Base-by-base conservation (phyloP, 64 coral and sea anemone species). In the Actinia equina region DNA sequence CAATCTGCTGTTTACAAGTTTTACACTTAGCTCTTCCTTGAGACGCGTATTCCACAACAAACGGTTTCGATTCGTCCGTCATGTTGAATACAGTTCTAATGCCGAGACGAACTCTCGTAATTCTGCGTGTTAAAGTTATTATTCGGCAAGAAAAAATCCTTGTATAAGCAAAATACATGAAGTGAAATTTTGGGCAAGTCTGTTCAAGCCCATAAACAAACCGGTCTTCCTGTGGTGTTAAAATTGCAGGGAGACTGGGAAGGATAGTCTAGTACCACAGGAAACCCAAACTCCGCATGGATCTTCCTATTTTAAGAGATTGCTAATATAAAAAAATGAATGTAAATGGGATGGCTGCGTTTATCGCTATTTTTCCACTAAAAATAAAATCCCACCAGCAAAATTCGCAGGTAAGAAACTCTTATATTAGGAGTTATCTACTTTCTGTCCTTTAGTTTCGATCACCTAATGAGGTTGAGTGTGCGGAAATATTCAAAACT, bases 21-120 rank as follows among this genome's bases (percentile, higher is more conserved):
- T 99, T 99, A 63, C 97, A 99, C 88, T 99, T 99, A 8, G 97
- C 97, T 59, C 97, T 70, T 19, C 97, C 97, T 58, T 99, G 97
- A 0, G 91, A 25, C 16, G 97, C 93, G 58, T 99, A 99, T 61
- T 99, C 97, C 1, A 95, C 97, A 76, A 93, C 71, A 89, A 99
- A 99, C 15, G 84, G 91, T 63, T 91, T 96, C 19, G 27, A 52
- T 10, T 74, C 23, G 8, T 92, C 89, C 49, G 93, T 64, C 97
- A 99, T 99, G 17, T 46, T 81, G 6, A 81, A 1, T 7, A 49
- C 69, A 74, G 69, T 12, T 41, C 69, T 26, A 74, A 74, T 74
- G 27, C 69, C 69, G 1, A 42, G 26, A 8, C n/a, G 69, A 74
- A 74, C 7, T 74, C 26, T 30, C 20, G 69, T 74, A 37, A 3